Base-by-base conservation (phyloP, 2,797 vertebrate species). In the Pangasius krempfi region DNA sequence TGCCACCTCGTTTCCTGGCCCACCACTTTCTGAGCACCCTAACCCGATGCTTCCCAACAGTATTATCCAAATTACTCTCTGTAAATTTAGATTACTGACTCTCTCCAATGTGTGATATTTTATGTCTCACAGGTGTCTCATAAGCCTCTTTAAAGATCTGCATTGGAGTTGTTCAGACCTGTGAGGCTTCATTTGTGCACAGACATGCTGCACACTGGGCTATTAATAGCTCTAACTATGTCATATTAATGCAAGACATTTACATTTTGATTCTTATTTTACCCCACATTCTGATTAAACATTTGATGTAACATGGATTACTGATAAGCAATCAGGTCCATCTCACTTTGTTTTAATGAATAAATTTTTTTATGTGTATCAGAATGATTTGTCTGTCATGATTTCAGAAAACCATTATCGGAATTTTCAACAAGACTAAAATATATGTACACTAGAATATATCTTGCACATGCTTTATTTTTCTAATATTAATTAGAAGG, bases 41-140 rank as follows among this genome's bases (percentile, higher is more conserved):
- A 94, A 91, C 75, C 82, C 72, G 90, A 90, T 90, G 91, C 91
- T 92, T 88, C 90, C 93, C 93, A 80, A 84, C 84, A 40, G 86
- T 27, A 92, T 92, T 92, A 78, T 68, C 91, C 88, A 87, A 87
- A 92, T 94, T 89, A 90, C 93, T 89, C 52, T 90, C 93, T 93
- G 91, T 88, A 89, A 88, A 89, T 92, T 91, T 91, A 89, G 87
- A 88, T 91, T 90, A 76, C 91, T 91, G 89, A 88, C 89, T 88
- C 89, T 90, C 87, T 87, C 70, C 90, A 85, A 91, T 70, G 90
- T 90, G 91, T 92, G 87, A 72, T 93, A 79, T 93, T 91, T 93
- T 92, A 93, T 92, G 94, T 95, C 96, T 95, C 94, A 94, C 94
- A 95, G 95, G 95, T 97, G 96, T 95, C 93, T 94, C 73, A n/a